A percentile compares a stretch with the other conserved stretches of the same genome.
These are phyloP conservation scores for Rhea pennata DNA, from an alignment of 2,113 vertebrate genomes.

Conservation along the genomic window DNA sequence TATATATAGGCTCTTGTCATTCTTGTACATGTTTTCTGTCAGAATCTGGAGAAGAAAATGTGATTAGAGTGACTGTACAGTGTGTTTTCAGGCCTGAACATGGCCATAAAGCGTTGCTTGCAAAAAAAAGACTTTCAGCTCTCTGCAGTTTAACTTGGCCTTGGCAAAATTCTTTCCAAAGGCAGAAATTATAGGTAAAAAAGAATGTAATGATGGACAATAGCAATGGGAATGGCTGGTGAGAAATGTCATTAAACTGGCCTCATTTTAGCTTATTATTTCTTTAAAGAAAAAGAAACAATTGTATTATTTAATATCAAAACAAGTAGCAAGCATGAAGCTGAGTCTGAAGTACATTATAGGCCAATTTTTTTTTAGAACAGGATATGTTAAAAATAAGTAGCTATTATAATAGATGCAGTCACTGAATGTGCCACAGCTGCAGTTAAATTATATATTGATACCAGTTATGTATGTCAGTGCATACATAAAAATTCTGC, in stretches of 20 bases:
- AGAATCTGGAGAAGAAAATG: not conserved
- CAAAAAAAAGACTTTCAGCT: not conserved
- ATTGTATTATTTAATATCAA: not conserved
- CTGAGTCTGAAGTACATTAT: not conserved
- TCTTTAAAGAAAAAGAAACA: not conserved
- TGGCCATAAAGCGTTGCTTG: not conserved
- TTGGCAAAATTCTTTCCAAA: not conserved
- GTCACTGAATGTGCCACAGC: not conserved
- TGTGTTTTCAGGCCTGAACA: not conserved
- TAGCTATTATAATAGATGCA: not conserved
- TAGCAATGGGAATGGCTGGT: not conserved
- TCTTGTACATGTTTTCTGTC: not conserved
- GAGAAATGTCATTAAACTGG: not conserved
- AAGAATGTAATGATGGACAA: not conserved
- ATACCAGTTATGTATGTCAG: not conserved
- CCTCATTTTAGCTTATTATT: not conserved
- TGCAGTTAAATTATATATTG: conserved; percentile 10
- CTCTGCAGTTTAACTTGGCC: not conserved
- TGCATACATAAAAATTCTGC: not conserved
- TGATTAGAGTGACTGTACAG: not conserved
- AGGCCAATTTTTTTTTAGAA: not conserved
- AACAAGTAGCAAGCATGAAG: not conserved
- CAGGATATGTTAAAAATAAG: conserved; percentile 16
- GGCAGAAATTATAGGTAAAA: not conserved
- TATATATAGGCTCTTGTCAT: not conserved